A percentile compares a stretch with the other conserved stretches of the same genome.
These are phyloP conservation scores for Tetramorium simillimum DNA, from an alignment of 1,140 invertebrate genomes.

Conservation along the genomic window DNA sequence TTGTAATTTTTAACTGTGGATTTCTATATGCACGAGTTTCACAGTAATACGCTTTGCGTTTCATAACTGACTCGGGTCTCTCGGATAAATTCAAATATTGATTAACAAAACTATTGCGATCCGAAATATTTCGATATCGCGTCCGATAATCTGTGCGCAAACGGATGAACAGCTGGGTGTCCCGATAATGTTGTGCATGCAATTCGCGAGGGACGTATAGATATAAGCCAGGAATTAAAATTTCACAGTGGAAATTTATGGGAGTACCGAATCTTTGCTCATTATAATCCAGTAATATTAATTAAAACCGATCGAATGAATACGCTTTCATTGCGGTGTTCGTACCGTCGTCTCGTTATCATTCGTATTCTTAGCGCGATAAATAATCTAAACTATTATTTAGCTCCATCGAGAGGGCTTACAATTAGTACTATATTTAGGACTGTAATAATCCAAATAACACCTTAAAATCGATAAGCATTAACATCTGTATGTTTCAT, in stretches of 20 bases:
- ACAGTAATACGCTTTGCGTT: constrained; percentile 13
- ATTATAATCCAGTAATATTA: constrained; percentile 36
- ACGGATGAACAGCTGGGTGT: constrained; percentile 9
- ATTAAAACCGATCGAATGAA: constrained; percentile 21
- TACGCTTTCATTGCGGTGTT: neutral
- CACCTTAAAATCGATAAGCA: constrained; percentile 7
- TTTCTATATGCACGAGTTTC: neutral
- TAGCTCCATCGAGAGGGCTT: neutral
- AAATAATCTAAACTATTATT: neutral
- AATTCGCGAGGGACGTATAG: constrained; percentile 35
- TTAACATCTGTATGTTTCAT: constrained; percentile 15
- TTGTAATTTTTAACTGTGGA: constrained; percentile 12
- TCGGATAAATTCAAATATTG: constrained; percentile 43
- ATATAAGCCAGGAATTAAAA: constrained; percentile 41
- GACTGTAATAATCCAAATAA: neutral
- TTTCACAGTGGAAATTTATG: constrained; percentile 32
- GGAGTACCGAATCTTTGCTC: constrained; percentile 2
- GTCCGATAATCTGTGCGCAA: constrained; percentile 45
- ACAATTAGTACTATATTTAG: neutral
- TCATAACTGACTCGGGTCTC: neutral
- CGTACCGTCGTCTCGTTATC: neutral
- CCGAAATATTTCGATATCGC: constrained; percentile 43
- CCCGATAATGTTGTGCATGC: neutral
- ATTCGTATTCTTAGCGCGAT: constrained; percentile 8
- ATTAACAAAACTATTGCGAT: constrained; percentile 49